Evolutionary conservation across 2,113 vertebrate species (phyloP).

Genomic region (Cyprinodon brontotheroides): DNA sequence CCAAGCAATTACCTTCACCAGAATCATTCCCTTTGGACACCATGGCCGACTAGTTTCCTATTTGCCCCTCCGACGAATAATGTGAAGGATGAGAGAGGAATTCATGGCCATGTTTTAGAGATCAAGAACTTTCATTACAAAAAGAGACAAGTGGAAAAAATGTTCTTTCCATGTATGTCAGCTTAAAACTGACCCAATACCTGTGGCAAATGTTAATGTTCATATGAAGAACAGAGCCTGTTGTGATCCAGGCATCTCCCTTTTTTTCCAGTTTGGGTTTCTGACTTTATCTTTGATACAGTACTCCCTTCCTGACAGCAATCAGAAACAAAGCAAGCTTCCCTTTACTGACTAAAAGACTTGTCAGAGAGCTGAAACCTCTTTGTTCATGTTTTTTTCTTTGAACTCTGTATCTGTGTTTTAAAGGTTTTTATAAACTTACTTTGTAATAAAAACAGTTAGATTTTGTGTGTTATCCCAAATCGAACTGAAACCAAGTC

Average conservation of each 20-base stretch:
- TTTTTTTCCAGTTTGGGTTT: slow-evolving; percentile 68
- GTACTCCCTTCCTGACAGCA: slow-evolving; percentile 30
- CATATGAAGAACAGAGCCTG: slow-evolving; percentile 23
- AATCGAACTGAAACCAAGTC: too few species aligned
- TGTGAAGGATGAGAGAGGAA: slow-evolving; percentile 33
- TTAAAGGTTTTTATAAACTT: background rate
- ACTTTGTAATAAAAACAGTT: background rate
- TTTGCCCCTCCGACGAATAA: slow-evolving; percentile 42
- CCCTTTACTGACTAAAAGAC: background rate
- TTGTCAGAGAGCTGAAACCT: background rate
- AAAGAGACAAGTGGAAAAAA: background rate
- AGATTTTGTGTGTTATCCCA: background rate
- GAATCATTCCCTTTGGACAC: slow-evolving; percentile 47
- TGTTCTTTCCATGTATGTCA: background rate
- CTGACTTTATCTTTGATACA: slow-evolving; percentile 40
- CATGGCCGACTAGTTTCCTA: slow-evolving; percentile 44
- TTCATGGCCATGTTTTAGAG: slow-evolving; percentile 35
- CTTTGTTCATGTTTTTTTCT: background rate
- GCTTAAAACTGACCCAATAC: background rate
- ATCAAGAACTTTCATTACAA: slow-evolving; percentile 26
- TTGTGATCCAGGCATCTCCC: slow-evolving; percentile 57
- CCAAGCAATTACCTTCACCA: slow-evolving; percentile 66
- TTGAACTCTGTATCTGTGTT: background rate
- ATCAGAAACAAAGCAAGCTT: background rate
- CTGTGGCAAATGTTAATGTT: slow-evolving; percentile 5